Evolutionary conservation across 2,888 invertebrate species (phyloP), one percentile per base, ranked within the genome.

Genomic region (Parascotia fuliginaria): DNA sequence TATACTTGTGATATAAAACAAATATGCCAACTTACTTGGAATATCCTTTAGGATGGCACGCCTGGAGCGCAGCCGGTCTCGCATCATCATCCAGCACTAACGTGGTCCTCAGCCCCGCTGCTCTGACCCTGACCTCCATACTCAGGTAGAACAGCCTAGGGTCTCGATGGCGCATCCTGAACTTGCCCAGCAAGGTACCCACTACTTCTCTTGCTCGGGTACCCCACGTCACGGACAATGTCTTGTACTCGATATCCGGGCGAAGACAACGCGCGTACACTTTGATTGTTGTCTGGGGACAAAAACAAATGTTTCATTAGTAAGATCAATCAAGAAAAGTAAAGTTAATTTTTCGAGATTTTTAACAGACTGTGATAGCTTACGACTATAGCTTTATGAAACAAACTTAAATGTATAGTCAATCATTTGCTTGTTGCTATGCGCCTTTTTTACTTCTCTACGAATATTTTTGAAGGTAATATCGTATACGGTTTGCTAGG

Each of bases 241-340:
- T 98, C 89, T 98, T 98, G 94, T 98, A 98, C 85, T 98, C 98
- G 82, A 98, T 98, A 89, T 98, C 98, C 16, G 97, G 96, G 48
- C 97, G 95, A 49, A 98, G 93, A 75, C 97, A 96, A 72, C 95
- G 95, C 14, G 98, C 97, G 89, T 96, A 98, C 37, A 98, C 97
- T 90, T 97, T 97, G 60, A 98, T 96, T 33, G 97, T 97, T 29
- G 97, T 97, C 98, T 98, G 95, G 53, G 52, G 64, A 76, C 55
- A 72, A 69, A 36, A 42, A 36, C 19, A 19, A 52, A 7, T 12
- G 3, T 12, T 28, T 34, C 0, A 22, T 45, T 19, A 39, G 32
- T 2, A 0, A 15, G 15, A 12, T 41, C 19, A 1, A 9, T 13
- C 7, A 12, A 4, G 5, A 29, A 12, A 4, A 3, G 2, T 19